phyloP scores from a whole-genome alignment of 2,113 vertebrate species.

The Trachemys scripta region DNA sequence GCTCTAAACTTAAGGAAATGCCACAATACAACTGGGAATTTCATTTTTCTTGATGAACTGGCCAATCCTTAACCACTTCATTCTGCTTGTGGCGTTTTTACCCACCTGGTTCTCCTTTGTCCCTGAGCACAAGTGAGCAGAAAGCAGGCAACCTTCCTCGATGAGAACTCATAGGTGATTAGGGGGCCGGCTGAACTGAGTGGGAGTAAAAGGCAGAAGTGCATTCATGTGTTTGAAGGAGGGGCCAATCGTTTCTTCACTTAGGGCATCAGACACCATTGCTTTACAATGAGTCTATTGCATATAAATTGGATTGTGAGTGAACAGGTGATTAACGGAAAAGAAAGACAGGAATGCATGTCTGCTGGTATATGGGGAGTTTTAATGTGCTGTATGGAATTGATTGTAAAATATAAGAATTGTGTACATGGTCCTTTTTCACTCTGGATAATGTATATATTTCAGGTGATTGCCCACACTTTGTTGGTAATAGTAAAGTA shows the following conservation, averaged over 20 bases:
- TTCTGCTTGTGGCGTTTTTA: neutral
- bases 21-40: neutral
- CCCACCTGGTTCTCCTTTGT: neutral
- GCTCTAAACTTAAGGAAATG: neutral
- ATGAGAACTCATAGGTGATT: neutral
- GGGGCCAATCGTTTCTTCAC: neutral
- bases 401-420: neutral
- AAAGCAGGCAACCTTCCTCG: neutral
- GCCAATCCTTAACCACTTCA: neutral
- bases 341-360: neutral
- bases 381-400: neutral
- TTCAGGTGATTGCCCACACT: neutral
- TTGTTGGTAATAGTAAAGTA: neutral
- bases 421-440: neutral
- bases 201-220: neutral
- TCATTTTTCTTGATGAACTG: neutral
- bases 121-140: neutral
- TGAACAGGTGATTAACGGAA: neutral
- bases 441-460: too few relatives aligned
- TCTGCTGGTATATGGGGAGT: neutral
- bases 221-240: neutral
- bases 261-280: neutral
- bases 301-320: neutral
- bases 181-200: neutral
- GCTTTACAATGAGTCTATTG: neutral